These are phyloP conservation scores for Camelus dromedarius DNA, from an alignment of 2,113 vertebrate species.

Conservation along the genomic window DNA sequence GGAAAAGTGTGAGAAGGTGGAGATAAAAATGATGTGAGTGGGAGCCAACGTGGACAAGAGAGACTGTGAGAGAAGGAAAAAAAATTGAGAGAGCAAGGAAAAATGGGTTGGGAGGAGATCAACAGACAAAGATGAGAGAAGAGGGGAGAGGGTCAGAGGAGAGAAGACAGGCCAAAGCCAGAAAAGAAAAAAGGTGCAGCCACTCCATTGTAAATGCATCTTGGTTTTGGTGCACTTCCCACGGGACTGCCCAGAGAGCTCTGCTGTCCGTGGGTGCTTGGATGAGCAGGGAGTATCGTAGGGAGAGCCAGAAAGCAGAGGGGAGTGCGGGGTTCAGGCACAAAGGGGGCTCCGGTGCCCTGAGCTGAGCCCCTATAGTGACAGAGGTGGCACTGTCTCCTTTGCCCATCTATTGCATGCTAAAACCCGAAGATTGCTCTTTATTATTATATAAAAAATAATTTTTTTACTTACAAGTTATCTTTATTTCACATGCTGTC, in stretches of 20 bases:
- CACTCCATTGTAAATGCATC: not conserved
- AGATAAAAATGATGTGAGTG: not conserved
- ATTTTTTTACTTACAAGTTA: not conserved
- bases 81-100: not conserved
- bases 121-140: not conserved
- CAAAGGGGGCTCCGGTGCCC: not conserved
- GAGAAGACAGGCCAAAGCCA: not conserved
- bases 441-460: not conserved
- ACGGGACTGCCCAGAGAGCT: not conserved
- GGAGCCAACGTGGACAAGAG: not conserved
- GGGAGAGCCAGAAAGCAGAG: not conserved
- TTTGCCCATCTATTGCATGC: not conserved
- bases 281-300: not conserved
- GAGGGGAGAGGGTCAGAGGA: not conserved
- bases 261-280: not conserved
- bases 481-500: conserved; percentile 10
- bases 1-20: not conserved
- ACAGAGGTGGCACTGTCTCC: not conserved
- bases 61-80: not conserved
- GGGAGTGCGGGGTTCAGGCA: not conserved
- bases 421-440: not conserved
- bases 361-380: not conserved
- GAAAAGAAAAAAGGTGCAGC: not conserved
- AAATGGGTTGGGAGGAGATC: not conserved
- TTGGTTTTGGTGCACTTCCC: not conserved